phyloP scores from a whole-genome alignment of 2,113 vertebrate genomes.

The Canis aureus region DNA sequence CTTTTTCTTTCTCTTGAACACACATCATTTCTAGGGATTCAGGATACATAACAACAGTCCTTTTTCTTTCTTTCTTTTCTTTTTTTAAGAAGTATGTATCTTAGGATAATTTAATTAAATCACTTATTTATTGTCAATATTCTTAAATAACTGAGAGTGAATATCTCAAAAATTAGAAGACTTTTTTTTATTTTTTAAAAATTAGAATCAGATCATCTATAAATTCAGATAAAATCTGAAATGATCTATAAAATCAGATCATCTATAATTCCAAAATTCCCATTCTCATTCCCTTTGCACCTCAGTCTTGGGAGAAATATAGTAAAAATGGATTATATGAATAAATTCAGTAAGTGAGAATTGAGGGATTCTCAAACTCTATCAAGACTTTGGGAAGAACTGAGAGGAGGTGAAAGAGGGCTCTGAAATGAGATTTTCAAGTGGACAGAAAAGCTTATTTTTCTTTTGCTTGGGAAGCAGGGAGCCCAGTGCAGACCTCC shows the following conservation, averaged over 20 bases:
- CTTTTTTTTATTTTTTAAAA: background rate
- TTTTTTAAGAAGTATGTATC: background rate
- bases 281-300: background rate
- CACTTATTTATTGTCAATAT: background rate
- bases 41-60: background rate
- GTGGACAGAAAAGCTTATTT: background rate
- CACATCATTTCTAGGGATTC: background rate
- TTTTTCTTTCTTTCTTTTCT: too few species aligned
- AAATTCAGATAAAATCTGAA: too few species aligned
- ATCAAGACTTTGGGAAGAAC: background rate
- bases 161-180: slow-evolving; percentile 1
- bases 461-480: background rate
- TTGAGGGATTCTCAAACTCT: slow-evolving; percentile 8
- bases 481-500: too few species aligned
- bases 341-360: background rate
- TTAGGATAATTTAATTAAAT: background rate
- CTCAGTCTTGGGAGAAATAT: background rate
- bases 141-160: slow-evolving; percentile 10
- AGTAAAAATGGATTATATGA: background rate
- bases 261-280: background rate
- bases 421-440: slow-evolving; percentile 1
- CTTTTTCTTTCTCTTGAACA: background rate
- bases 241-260: background rate
- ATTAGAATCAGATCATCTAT: background rate
- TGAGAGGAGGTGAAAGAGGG: background rate